Percentiles rank a stretch among this genome's conserved stretches.
Evolutionary conservation across 2,888 invertebrate species (phyloP).

Genomic region (Coelinius sp.): DNA sequence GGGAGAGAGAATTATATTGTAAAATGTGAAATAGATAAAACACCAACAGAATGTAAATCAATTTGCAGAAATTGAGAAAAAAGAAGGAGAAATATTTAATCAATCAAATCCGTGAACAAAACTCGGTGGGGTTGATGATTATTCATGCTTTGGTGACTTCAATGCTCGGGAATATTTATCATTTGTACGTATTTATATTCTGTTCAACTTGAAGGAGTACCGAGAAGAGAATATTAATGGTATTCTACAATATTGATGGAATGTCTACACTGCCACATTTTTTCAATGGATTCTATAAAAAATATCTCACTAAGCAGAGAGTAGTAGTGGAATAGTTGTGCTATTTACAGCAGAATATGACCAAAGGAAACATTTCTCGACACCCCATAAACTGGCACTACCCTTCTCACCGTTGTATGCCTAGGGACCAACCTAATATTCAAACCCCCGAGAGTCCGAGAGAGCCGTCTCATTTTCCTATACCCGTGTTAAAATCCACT

Average conservation of each 20-base stretch:
- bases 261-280: no score
- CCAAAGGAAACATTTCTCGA: conserved; percentile 27
- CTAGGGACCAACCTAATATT: conserved; percentile 27
- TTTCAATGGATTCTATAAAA: no score
- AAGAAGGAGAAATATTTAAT: conserved; percentile 61
- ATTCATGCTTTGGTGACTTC: conserved; percentile 69
- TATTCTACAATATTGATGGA: conserved; percentile 46
- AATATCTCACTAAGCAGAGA: no score
- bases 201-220: conserved; percentile 67
- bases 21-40: conserved; percentile 67
- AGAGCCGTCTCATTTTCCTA: conserved; percentile 28
- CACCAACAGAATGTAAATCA: conserved; percentile 67
- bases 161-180: conserved; percentile 68
- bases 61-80: conserved; percentile 61
- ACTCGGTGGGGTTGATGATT: conserved; percentile 65
- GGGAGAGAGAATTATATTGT: conserved; percentile 49
- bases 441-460: conserved; percentile 19
- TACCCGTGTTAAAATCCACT: conserved; percentile 7
- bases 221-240: not conserved
- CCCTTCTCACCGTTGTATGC: not conserved
- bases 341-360: conserved; percentile 34
- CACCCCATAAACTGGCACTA: conserved; percentile 28
- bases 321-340: conserved; percentile 6
- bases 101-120: conserved; percentile 68
- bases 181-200: conserved; percentile 52